These are phyloP conservation scores for Camponotus pennsylvanicus DNA, from an alignment of 1,140 invertebrate genomes.

Conservation along the genomic window DNA sequence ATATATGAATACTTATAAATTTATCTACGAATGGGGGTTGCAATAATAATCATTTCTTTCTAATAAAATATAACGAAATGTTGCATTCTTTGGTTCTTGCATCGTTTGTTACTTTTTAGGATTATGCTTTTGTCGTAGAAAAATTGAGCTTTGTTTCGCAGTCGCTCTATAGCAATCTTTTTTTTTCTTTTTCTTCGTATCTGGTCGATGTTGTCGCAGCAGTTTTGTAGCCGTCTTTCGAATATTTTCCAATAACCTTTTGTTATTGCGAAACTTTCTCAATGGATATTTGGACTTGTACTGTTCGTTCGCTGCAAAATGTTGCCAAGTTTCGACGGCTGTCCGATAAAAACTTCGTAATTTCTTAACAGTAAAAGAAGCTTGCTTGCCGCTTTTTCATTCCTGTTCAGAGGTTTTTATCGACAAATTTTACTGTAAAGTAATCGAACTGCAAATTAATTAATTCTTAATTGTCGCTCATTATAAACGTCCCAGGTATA, in stretches of 20 bases:
- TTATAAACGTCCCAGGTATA: neutral
- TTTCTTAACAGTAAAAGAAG: constrained; percentile 23
- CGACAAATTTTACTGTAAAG: constrained; percentile 6
- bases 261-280: constrained; percentile 54
- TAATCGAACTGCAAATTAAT: constrained; percentile 13
- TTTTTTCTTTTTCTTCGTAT: neutral
- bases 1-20: neutral
- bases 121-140: constrained; percentile 13
- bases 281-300: constrained; percentile 25
- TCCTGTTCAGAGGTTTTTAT: neutral
- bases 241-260: constrained; percentile 55
- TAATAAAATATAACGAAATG: constrained; percentile 1
- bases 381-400: constrained; percentile 1
- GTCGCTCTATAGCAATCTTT: constrained; percentile 8
- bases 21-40: neutral
- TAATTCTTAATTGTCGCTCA: neutral
- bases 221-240: constrained; percentile 16
- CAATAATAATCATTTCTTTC: neutral
- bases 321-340: constrained; percentile 36
- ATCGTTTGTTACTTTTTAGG: constrained; percentile 22
- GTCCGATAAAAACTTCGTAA: constrained; percentile 36
- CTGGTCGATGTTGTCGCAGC: neutral
- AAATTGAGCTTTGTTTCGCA: neutral
- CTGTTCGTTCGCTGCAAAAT: constrained; percentile 28
- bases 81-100: constrained; percentile 9